Evolutionary conservation across 2,888 invertebrate species (phyloP).

Genomic region (Chloromyia formosa): DNA sequence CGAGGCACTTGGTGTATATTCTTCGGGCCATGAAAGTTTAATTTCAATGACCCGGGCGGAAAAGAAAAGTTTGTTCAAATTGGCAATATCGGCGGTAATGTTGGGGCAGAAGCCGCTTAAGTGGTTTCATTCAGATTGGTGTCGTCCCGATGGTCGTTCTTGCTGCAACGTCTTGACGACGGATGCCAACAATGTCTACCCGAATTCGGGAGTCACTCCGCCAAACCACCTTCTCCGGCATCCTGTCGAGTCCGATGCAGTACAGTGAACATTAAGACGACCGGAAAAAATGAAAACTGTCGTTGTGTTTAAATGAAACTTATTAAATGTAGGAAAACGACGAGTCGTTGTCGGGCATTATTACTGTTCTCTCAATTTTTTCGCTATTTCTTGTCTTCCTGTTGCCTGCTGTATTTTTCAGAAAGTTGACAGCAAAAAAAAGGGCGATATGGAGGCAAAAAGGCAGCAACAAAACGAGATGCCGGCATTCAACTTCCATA

Average conservation of each 20-base stretch:
- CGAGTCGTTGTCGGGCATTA: slow-evolving; percentile 4
- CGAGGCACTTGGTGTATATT: neutral
- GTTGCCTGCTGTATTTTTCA: neutral
- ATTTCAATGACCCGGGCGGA: slow-evolving; percentile 31
- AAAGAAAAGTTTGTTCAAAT: slow-evolving; percentile 22
- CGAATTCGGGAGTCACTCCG: neutral
- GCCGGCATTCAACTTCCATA: no score
- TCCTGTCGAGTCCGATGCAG: neutral
- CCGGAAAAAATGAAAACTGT: slow-evolving; percentile 6
- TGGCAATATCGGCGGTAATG: slow-evolving; percentile 29
- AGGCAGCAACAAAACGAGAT: neutral
- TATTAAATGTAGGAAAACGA: slow-evolving; percentile 28
- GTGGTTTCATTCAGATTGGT: slow-evolving; percentile 18
- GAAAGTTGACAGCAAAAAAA: neutral
- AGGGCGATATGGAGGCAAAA: neutral
- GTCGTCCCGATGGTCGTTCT: neutral
- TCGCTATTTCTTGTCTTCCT: neutral
- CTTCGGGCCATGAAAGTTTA: slow-evolving; percentile 38
- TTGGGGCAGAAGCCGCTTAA: slow-evolving; percentile 18
- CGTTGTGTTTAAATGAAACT: slow-evolving; percentile 24
- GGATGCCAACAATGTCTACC: neutral
- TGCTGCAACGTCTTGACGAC: neutral
- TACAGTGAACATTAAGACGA: neutral
- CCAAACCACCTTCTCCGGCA: neutral
- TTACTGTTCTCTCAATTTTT: neutral